Percentiles rank a stretch among this genome's conserved stretches.
phyloP scores from a whole-genome alignment of 2,797 vertebrate genomes.

The Molossus molossus region DNA sequence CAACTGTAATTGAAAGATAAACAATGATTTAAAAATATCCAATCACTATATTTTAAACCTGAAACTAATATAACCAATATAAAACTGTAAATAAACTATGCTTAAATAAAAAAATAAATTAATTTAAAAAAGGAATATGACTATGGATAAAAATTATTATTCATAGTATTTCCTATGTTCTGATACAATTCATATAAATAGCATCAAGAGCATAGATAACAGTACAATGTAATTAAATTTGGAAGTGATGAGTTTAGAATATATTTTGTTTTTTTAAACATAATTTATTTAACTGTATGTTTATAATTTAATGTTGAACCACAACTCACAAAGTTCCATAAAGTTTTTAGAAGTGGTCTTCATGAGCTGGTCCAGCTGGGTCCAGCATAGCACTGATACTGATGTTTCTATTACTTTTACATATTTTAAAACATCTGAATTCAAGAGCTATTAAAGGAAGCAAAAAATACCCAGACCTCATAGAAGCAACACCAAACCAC shows the following conservation, averaged over 20 bases:
- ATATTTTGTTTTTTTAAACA: background rate
- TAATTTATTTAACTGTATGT: background rate
- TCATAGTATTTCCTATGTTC: background rate
- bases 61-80: too few species aligned
- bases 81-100: too few species aligned
- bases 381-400: background rate
- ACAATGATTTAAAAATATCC: too few species aligned
- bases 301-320: background rate
- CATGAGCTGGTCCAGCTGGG: fast-evolving
- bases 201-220: background rate
- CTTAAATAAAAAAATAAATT: too few species aligned
- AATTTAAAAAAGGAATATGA: too few species aligned
- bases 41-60: too few species aligned
- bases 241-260: background rate
- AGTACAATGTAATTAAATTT: background rate
- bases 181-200: background rate
- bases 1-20: too few species aligned
- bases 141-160: background rate
- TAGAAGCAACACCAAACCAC: background rate
- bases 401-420: background rate
- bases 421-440: background rate
- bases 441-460: background rate
- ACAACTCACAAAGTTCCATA: background rate
- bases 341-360: background rate
- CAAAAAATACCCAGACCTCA: background rate